Conservation (phyloP, 2,888 invertebrate species). For the Sipha maydis region DNA sequence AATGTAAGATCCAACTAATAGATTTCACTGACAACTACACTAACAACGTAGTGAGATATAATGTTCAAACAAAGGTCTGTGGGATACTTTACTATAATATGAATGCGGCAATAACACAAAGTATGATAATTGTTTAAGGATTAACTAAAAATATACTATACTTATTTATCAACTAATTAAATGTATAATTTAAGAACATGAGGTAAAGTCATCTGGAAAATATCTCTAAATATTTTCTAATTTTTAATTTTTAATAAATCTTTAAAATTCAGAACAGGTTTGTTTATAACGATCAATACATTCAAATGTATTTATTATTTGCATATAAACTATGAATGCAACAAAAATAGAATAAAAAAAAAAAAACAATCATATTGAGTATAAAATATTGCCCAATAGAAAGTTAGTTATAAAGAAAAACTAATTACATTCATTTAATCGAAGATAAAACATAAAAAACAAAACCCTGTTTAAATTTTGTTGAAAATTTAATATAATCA, state of each 20-base stretch:
- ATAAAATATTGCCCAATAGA: neutral
- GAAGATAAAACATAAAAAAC: conserved; percentile 21
- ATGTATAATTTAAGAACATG: neutral
- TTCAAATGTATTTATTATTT: neutral
- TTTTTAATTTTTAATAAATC: neutral
- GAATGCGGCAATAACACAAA: too few relatives aligned
- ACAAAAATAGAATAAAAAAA: neutral
- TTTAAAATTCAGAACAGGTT: neutral
- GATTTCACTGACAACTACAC: too few relatives aligned
- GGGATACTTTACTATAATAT: too few relatives aligned
- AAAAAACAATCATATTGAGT: neutral
- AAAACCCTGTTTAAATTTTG: conserved; percentile 47
- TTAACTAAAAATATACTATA: neutral
- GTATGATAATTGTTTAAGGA: neutral
- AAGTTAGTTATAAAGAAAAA: neutral
- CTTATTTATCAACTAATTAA: neutral
- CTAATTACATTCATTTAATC: too few relatives aligned
- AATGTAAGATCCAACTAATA: too few relatives aligned
- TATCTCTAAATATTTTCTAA: neutral
- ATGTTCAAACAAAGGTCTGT: too few relatives aligned
- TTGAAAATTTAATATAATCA: conserved; percentile 24
- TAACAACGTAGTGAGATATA: too few relatives aligned
- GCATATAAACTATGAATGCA: neutral
- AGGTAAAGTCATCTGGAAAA: neutral
- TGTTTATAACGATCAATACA: too few relatives aligned